phyloP scores from a whole-genome alignment of 2,797 vertebrate species.

The Xerus rutilus region DNA sequence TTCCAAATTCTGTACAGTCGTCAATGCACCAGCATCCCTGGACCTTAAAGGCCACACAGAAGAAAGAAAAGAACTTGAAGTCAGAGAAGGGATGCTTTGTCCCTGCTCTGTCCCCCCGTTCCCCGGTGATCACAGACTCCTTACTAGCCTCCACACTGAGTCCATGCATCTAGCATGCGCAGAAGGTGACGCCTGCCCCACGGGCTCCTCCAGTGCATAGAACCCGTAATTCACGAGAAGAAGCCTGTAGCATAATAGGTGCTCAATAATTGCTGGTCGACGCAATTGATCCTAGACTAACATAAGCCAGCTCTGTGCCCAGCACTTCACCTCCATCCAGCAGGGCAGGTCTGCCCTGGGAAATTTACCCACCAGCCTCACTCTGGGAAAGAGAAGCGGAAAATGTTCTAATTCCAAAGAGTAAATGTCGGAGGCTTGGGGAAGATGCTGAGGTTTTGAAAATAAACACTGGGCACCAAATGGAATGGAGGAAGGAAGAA shows the following conservation, averaged over 20 bases:
- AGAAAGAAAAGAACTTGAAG: neutral
- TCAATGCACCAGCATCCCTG: neutral
- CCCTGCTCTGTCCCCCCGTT: rapidly evolving
- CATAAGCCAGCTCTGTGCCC: neutral
- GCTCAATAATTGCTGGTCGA: neutral
- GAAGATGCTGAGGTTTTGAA: constrained; percentile 20
- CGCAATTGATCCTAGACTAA: rapidly evolving
- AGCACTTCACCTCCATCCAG: neutral
- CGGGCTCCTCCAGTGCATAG: neutral
- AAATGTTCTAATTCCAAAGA: constrained; percentile 63
- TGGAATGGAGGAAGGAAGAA: too few species aligned
- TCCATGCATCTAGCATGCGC: rapidly evolving
- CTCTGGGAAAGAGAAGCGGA: neutral
- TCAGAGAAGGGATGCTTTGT: neutral
- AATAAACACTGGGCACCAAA: constrained; percentile 6
- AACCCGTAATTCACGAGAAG: neutral
- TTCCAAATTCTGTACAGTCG: neutral
- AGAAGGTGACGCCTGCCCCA: neutral
- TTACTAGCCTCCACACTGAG: neutral
- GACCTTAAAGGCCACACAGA: neutral
- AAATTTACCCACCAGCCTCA: neutral
- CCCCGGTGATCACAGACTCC: neutral
- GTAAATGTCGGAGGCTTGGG: constrained; percentile 70
- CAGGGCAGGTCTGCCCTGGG: neutral
- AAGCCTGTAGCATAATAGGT: neutral